Evolutionary conservation across 2,797 vertebrate genomes (phyloP), one percentile per base, ranked within the genome.

Genomic region (Limnodromus scolopaceus): DNA sequence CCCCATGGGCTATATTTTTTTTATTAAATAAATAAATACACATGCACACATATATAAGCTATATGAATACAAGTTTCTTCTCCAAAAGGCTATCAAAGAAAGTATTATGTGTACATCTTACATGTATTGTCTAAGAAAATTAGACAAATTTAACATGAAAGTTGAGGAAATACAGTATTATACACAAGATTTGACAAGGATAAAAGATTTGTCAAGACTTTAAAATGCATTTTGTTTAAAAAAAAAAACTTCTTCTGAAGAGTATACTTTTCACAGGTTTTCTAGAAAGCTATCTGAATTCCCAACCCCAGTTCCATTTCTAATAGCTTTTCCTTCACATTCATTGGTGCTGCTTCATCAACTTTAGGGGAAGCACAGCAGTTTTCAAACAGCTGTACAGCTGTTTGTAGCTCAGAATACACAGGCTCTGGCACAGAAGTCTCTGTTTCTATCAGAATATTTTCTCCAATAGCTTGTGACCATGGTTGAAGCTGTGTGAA

Each of bases 301-400:
- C 45, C 53, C 25, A 82, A 77, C 32, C 10, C 32, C 28, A 34
- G 4, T 38, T 76, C 63, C 11, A 9, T 63, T 75, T 93, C 85
- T 70, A 6, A 23, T 28, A 13, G 13, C n/a, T 81, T 84, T 69
- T 69, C 63, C 34, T 54, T 64, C 69, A 14, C 13, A 5, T 51
- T 65, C 55, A n/a, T 13, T 28, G n/a, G 13, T 34, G 30, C 36
- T 69, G 34, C 39, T 90, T 77, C 84, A 70, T 58, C 69, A 70
- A 0, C 30, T 76, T 77, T 5, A 38, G n/a, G 1, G 0, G 51
- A 46, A 74, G 49, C 3, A 22, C 22, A 46, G 24, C 19, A 38
- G 48, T 34, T 51, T 81, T 80, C 74, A 38, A 66, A n/a, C 0
- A 2, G 15, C 48, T 45, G 48, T 36, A 38, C 41, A 46, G 38